Conservation (phyloP, 1,140 invertebrate species). For the Cydia fagiglandana region DNA sequence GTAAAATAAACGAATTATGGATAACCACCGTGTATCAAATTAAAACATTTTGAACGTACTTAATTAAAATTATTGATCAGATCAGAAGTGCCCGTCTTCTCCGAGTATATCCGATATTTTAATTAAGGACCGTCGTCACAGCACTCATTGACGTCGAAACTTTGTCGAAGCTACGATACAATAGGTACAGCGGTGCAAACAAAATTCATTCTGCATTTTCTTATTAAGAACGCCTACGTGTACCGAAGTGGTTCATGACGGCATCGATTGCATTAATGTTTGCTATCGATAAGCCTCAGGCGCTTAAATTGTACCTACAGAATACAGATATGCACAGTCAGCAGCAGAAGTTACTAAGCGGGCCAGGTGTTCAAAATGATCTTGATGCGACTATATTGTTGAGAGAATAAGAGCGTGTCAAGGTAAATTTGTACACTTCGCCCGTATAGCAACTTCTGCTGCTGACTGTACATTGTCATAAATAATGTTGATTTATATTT, state of each 20-base stretch:
- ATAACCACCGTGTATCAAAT: no score
- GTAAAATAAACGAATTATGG: no score
- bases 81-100: not conserved
- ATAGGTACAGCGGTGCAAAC: not conserved
- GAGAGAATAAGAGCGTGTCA: no score
- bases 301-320: not conserved
- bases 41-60: not conserved
- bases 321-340: no score
- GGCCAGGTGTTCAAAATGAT: no score
- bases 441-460: no score
- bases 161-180: not conserved
- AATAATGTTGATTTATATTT: no score
- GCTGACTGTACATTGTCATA: no score
- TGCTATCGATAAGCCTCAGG: constrained; percentile 22
- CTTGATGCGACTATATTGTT: no score
- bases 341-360: no score
- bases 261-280: not conserved
- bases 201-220: constrained; percentile 13
- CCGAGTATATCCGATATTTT: constrained; percentile 43
- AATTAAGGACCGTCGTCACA: constrained; percentile 45
- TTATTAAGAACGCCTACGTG: not conserved
- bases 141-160: constrained; percentile 29
- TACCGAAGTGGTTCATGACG: constrained; percentile 1
- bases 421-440: no score
- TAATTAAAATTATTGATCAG: not conserved